Evolutionary conservation across 2,888 invertebrate genomes (phyloP), one percentile per base, ranked within the genome.

Genomic region (Notodonta ziczac): DNA sequence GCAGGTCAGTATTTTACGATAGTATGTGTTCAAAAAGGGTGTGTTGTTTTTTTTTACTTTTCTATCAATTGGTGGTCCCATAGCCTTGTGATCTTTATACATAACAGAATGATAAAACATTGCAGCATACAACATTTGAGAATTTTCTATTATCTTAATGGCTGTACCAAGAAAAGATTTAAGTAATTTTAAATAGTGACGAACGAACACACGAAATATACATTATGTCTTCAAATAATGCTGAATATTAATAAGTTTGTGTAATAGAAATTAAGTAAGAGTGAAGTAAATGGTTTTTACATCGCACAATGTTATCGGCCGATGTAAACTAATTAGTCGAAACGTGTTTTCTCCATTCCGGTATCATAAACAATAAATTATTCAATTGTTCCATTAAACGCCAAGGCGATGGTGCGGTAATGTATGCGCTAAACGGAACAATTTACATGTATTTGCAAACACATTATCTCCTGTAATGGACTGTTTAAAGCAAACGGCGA

Each of bases 1-100:
- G 98, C 91, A 96, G 97, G 98, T 98, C 87, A 93, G 94, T 74
- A 35, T n/a, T 5, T 6, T 24, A 2, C 2, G 1, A 24, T 24
- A 24, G 24, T 24, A 24, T 24, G 24, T 24, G 24, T 24, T 24
- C 24, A 24, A 24, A 2, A 24, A 24, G 24, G 1, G 24, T 24
- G 1, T 24, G 24, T 1, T 24, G 24, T 2, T 24, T 24, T 24
- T n/a, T 24, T 24, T 24, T 24, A 24, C 24, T 24, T 24, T 24
- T 24, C 24, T 2, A 24, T n/a, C n/a, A 24, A 24, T 24, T 24
- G 24, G 2, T 24, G 24, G 24, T 24, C 24, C 24, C 24, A 24
- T 24, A 24, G 24, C 2, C 24, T 24, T 24, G 24, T 24, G 24
- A 24, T 24, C 24, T 24, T 24, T 24, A 24, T 24, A 24, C 24